A percentile compares a stretch with the other conserved stretches of the same genome.
phyloP scores from a whole-genome alignment of 2,888 invertebrate species.

The Alcis repandata region DNA sequence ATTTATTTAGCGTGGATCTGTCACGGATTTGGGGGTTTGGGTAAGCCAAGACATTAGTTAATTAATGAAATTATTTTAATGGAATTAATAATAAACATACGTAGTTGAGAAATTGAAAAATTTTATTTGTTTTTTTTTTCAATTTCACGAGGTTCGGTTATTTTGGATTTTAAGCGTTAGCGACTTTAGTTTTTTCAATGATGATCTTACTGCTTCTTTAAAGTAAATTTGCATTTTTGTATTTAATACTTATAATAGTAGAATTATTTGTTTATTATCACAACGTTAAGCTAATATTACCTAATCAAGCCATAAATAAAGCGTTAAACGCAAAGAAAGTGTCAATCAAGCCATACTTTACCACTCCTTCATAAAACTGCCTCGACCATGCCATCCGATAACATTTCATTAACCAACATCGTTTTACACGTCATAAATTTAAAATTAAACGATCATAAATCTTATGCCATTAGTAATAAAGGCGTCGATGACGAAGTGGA shows the following conservation, averaged over 20 bases:
- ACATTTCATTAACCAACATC: constrained; percentile 34
- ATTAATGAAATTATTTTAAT: background rate
- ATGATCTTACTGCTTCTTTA: too few species aligned
- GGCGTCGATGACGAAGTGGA: constrained; percentile 34
- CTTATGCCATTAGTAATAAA: constrained; percentile 39
- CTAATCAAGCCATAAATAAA: constrained; percentile 22
- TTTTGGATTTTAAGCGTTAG: too few species aligned
- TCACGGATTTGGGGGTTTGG: constrained; percentile 44
- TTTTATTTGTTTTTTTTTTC: too few species aligned
- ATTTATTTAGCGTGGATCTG: constrained; percentile 69
- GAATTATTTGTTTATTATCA: background rate
- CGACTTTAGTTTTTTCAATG: too few species aligned
- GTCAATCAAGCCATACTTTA: constrained; percentile 20
- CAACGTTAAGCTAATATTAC: background rate
- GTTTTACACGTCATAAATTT: constrained; percentile 36
- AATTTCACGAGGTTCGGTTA: too few species aligned
- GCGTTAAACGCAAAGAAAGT: constrained; percentile 28
- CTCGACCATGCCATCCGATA: constrained; percentile 25
- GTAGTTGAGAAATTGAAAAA: too few species aligned
- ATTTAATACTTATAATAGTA: background rate
- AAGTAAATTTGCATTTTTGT: background rate
- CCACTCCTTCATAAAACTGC: constrained; percentile 28
- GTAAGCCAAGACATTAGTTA: background rate
- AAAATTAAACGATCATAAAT: constrained; percentile 37
- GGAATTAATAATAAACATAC: too few species aligned